Evolutionary conservation across 2,113 vertebrate genomes (phyloP).

Genomic region (Numenius arquata): DNA sequence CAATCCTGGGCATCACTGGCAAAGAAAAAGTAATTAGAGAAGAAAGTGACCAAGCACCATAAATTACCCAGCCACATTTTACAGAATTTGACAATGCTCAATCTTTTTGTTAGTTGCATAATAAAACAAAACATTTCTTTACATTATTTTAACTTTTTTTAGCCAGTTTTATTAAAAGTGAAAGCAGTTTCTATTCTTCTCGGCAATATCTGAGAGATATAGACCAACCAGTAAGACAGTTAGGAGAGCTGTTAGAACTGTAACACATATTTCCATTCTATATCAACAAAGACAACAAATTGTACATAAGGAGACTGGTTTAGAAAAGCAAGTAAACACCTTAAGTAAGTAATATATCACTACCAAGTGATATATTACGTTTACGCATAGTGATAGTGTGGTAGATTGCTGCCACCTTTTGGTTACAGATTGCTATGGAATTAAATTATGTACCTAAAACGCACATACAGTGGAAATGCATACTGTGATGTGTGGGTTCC

Average conservation of each 20-base stretch:
- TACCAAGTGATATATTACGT: fast-evolving
- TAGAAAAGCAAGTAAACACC: background rate
- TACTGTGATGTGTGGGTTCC: fast-evolving
- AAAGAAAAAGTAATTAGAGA: background rate
- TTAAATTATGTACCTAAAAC: background rate
- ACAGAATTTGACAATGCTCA: background rate
- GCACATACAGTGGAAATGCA: background rate
- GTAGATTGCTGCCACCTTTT: slow-evolving; percentile 51
- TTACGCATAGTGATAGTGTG: no score
- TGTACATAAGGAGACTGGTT: background rate
- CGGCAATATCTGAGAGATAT: background rate
- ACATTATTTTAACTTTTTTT: background rate
- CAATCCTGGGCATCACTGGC: background rate
- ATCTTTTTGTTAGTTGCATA: background rate
- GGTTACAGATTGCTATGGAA: background rate
- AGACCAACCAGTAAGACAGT: background rate
- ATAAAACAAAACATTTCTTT: background rate
- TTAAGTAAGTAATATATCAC: background rate
- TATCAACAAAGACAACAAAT: background rate
- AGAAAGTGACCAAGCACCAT: background rate
- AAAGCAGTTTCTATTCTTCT: background rate
- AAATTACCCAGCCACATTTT: background rate
- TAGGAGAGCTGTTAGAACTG: background rate
- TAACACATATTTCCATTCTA: background rate
- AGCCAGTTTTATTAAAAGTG: background rate